Base-by-base conservation (phyloP, 2,113 vertebrate species). In the Lathamus discolor region DNA sequence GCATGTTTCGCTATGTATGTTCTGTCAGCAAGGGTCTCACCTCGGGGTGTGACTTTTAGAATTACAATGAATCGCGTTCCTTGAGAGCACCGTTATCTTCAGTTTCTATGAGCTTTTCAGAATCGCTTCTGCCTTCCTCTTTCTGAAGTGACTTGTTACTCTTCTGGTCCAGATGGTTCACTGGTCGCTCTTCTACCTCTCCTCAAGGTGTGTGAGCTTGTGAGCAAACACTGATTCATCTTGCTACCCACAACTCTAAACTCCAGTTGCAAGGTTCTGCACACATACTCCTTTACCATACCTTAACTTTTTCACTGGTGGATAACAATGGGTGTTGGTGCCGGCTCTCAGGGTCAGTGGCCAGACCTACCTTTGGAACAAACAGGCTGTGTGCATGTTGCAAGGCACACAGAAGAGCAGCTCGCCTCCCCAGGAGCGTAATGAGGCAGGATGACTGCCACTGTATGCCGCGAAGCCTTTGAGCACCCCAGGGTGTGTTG, bases 401-500 rank as follows among this genome's bases (percentile, higher is more conserved):
- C 57, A 35, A 17, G 46, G 69, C 22, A 25, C 11, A 0, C 3
- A 5, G 11, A 3, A 4, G 2, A 31, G 31, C n/a, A 8, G 1
- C 10, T 48, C 15, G 5, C 39, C 13, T 3, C 3, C 3, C 17
- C 22, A 3, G 23, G 66, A 6, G 25, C 10, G 10, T 5, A 18
- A 22, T 0, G 3, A 33, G 35, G 43, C 61, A 6, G 61, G 11
- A 20, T 2, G 13, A 18, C 3, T 46, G 48, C 24, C 13, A 14
- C 15, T 23, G 57, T 15, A 59, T 10, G 33, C 57, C 4, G 4
- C 6, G 9, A 59, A 59, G 29, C 46, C 35, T 20, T 17, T 18
- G 1, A 13, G 20, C 22, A 0, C 41, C 1, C 5, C 0, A 2
- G 29, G 37, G 6, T 5, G 2, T 1, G 17, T 41, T 39, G 2